Conservation (phyloP, 1,140 invertebrate genomes). For the Bombus polaris region DNA sequence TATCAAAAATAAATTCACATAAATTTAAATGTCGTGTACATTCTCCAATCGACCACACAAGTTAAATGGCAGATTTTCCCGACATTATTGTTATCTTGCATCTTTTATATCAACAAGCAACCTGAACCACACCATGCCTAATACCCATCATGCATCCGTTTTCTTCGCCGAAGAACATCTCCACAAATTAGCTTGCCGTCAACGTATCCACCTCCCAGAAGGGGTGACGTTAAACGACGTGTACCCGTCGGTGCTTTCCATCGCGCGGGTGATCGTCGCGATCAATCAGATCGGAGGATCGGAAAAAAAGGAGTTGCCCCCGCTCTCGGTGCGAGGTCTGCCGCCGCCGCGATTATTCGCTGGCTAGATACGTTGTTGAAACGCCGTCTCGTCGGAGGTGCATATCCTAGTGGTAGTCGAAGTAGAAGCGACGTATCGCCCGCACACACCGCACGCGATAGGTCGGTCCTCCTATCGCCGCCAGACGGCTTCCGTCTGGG, state of each 20-base stretch:
- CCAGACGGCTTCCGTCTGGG: constrained; percentile 78
- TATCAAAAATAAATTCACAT: background rate
- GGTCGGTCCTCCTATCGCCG: constrained; percentile 70
- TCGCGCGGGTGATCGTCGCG: constrained; percentile 13
- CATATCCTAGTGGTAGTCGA: constrained; percentile 43
- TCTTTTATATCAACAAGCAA: background rate
- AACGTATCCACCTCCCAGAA: background rate
- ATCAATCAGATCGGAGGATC: constrained; percentile 34
- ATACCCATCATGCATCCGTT: background rate
- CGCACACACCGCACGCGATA: constrained; percentile 41
- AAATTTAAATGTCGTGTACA: background rate
- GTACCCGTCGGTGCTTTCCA: background rate
- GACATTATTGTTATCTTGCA: background rate
- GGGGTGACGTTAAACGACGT: constrained; percentile 12
- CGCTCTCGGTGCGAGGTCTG: background rate
- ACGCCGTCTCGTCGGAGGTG: constrained; percentile 44
- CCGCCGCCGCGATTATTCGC: constrained; percentile 46
- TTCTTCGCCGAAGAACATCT: background rate
- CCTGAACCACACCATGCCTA: background rate
- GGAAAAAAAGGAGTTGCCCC: background rate
- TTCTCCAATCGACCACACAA: background rate
- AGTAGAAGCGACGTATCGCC: constrained; percentile 54
- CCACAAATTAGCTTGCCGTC: background rate
- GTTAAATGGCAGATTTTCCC: background rate
- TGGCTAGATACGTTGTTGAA: constrained; percentile 50